These are phyloP conservation scores for Lithophane socia DNA, from an alignment of 2,888 invertebrate species.

Conservation along the genomic window DNA sequence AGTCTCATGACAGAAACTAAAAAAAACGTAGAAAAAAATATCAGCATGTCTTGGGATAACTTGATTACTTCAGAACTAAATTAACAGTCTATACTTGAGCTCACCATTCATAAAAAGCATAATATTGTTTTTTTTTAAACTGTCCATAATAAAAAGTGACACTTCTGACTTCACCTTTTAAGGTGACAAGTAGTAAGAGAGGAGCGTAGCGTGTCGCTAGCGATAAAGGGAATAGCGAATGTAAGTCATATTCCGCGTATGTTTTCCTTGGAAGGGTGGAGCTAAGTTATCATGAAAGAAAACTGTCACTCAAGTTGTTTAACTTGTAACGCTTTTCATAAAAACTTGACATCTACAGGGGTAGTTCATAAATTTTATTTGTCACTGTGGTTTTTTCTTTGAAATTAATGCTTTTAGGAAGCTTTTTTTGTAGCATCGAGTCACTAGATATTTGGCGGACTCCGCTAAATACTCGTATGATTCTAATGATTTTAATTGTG, in stretches of 20 bases:
- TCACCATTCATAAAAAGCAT: neutral
- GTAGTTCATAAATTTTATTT: conserved; percentile 23
- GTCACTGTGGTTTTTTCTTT: neutral
- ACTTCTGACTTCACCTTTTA: conserved; percentile 3
- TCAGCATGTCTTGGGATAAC: neutral
- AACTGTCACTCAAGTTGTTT: conserved; percentile 34
- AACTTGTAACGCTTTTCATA: conserved; percentile 20
- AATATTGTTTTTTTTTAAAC: neutral
- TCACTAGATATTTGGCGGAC: neutral
- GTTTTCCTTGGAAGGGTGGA: conserved; percentile 36
- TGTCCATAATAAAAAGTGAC: neutral
- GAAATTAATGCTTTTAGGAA: neutral
- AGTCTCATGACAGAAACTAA: neutral
- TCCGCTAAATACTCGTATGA: no score
- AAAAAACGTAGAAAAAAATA: neutral
- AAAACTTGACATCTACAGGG: conserved; percentile 31
- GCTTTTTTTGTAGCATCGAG: neutral
- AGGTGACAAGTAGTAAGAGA: neutral
- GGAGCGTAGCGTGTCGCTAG: conserved; percentile 34
- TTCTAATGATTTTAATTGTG: no score
- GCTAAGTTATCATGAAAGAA: conserved; percentile 27
- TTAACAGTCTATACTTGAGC: neutral
- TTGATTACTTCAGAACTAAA: neutral
- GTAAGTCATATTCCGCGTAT: conserved; percentile 47
- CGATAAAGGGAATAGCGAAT: conserved; percentile 51